phyloP scores from a whole-genome alignment of 1,140 invertebrate genomes.

The Archegozetes longisetosus region DNA sequence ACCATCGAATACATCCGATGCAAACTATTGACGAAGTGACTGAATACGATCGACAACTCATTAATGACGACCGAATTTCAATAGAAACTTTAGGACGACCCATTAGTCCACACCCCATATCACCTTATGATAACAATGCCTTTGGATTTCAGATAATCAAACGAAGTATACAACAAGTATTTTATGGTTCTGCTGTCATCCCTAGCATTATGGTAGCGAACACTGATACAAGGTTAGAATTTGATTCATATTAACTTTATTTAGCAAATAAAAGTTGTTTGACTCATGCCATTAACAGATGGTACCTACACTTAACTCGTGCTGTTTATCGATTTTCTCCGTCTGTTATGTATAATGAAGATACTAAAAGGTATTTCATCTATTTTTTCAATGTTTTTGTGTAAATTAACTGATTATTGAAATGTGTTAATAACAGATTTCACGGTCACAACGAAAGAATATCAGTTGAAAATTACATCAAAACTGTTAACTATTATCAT shows the following conservation, averaged over 20 bases:
- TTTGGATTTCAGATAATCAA: slow-evolving; percentile 35
- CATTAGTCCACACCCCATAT: slow-evolving; percentile 31
- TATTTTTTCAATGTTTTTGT: neutral
- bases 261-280: neutral
- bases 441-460: slow-evolving; percentile 41
- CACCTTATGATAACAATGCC: slow-evolving; percentile 30
- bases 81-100: slow-evolving; percentile 19
- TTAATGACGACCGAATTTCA: slow-evolving; percentile 34
- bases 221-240: slow-evolving; percentile 33
- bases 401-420: neutral
- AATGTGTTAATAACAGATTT: slow-evolving; percentile 23
- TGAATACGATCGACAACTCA: slow-evolving; percentile 32
- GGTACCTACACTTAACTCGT: slow-evolving; percentile 34
- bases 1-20: slow-evolving; percentile 39
- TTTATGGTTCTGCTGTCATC: slow-evolving; percentile 29
- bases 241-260: neutral
- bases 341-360: slow-evolving; percentile 29
- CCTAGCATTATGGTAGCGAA: slow-evolving; percentile 38
- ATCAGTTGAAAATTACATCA: slow-evolving; percentile 32
- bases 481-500: slow-evolving; percentile 38
- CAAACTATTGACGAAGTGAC: slow-evolving; percentile 36
- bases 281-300: slow-evolving; percentile 14
- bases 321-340: slow-evolving; percentile 39
- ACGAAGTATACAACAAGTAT: slow-evolving; percentile 34
- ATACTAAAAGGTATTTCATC: slow-evolving; percentile 22